Evolutionary conservation across 2,888 invertebrate species (phyloP).

Genomic region (Noctua janthina): DNA sequence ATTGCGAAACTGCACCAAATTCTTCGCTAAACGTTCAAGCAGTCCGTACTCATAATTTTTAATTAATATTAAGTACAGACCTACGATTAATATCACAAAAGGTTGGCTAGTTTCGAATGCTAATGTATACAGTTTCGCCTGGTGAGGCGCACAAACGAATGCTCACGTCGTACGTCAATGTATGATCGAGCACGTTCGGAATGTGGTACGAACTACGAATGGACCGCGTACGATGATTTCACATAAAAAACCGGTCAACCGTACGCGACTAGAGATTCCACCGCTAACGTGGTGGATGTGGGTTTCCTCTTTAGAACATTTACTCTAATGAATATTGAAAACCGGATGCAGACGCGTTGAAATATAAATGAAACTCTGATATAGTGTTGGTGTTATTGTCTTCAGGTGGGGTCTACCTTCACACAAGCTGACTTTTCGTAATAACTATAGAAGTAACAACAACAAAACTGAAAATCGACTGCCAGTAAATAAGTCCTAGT

Average conservation of each 20-base stretch:
- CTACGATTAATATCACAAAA: conserved; percentile 61
- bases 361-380: conserved; percentile 46
- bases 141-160: conserved; percentile 60
- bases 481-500: neutral
- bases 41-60: conserved; percentile 30
- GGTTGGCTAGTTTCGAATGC: conserved; percentile 62
- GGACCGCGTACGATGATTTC: conserved; percentile 53
- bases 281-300: conserved; percentile 44
- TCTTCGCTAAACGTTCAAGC: conserved; percentile 8
- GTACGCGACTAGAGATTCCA: conserved; percentile 47
- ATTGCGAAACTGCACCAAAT: conserved; percentile 44
- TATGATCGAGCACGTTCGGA: conserved; percentile 72
- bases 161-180: conserved; percentile 63
- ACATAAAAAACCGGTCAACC: conserved; percentile 66
- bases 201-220: conserved; percentile 54
- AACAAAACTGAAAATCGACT: neutral
- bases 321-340: conserved; percentile 61
- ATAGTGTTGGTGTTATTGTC: conserved; percentile 8
- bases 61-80: conserved; percentile 48
- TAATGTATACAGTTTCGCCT: conserved; percentile 67
- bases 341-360: conserved; percentile 55
- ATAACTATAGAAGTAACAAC: neutral
- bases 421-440: neutral
- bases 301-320: conserved; percentile 60
- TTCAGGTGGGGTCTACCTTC: neutral